Base-by-base conservation (phyloP, 2,113 vertebrate species). In the human region DNA sequence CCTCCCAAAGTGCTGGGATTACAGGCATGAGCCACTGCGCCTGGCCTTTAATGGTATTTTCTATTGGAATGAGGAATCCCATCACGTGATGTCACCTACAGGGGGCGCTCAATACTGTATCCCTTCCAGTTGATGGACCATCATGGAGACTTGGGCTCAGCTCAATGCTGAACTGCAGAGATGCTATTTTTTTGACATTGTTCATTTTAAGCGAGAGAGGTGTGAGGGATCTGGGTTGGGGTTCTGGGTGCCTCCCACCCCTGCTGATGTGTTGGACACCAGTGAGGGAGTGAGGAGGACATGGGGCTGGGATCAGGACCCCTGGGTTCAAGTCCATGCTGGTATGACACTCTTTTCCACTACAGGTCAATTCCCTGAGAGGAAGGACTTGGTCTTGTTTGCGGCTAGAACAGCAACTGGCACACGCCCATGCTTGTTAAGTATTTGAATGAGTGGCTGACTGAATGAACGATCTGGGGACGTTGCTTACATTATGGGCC, bases 351-450 rank as follows among this genome's bases (percentile, higher is more conserved):
- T 66, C 40, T 40, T 17, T 68, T 61, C 64, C 10, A 35, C n/a
- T 45, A 9, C 11, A 13, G 83, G 50, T 7, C 48, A 81, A 82
- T n/a, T 45, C 57, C 52, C 11, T 0, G 11, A 32, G 45, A 25
- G n/a, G 1, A 8, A 73, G 43, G 48, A 23, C 4, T 38, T 70
- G 40, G 64, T 75, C 35, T 32, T 59, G 22, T 50, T 90, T 16
- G 18, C 11, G 6, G 9, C 38, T 35, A 64, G 23, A 81, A 61
- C 27, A 30, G 11, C 35, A 55, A 55, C 66, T 45, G 52, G 68
- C n/a, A 75, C 18, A 0, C 0, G 3, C 0, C 17, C 50, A 38
- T 30, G 5, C 9, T n/a, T 1, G 2, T 35, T 3, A 25, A 40
- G 16, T 32, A 40, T 43, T 10, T 27, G 25, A 76, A 50, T 85